Base-by-base conservation (phyloP, 1,140 invertebrate species). In the Ips typographus region DNA sequence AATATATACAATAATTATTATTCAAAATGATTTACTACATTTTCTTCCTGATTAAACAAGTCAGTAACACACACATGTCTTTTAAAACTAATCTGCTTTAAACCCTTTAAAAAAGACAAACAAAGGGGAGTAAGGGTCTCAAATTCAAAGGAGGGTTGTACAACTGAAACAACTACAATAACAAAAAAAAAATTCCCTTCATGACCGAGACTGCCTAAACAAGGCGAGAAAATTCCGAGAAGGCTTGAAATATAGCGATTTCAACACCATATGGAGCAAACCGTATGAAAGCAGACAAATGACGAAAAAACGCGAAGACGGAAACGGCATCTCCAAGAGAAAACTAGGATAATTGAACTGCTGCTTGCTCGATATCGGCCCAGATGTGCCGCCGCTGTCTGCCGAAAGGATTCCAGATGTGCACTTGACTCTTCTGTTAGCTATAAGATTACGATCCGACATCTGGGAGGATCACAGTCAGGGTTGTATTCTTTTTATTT, bases 371-470 rank as follows among this genome's bases (percentile, higher is more conserved):
- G 40, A 40, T 60, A 43, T 43, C 58, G 58, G 41, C 39, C 58
- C 58, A 60, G 58, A 60, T 60, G 58, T 60, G 39, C 41, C 58
- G 37, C 58, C 58, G 39, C 58, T 40, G 38, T 22, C 38, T 39
- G 58, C 41, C 42, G 41, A 60, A 60, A 60, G 58, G 58, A 60
- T 60, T 60, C 58, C 58, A 60, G 58, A 60, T 60, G 58, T 60
- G 58, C 58, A 60, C 58, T 60, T 60, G 58, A 60, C 58, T 60
- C 58, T n/a, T n/a, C 58, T 60, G 41, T 41, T 60, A 6, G 42
- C 58, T 60, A 60, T 60, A 40, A 40, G 58, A 60, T 60, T 60
- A 60, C 58, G 58, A 43, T 40, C 7, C 58, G 37, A 40, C 58
- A 60, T 60, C 58, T 60, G 58, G 58, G 58, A 60, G 6, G 7